Conservation (phyloP, 2,888 invertebrate species). For the Morinoia aosen region DNA sequence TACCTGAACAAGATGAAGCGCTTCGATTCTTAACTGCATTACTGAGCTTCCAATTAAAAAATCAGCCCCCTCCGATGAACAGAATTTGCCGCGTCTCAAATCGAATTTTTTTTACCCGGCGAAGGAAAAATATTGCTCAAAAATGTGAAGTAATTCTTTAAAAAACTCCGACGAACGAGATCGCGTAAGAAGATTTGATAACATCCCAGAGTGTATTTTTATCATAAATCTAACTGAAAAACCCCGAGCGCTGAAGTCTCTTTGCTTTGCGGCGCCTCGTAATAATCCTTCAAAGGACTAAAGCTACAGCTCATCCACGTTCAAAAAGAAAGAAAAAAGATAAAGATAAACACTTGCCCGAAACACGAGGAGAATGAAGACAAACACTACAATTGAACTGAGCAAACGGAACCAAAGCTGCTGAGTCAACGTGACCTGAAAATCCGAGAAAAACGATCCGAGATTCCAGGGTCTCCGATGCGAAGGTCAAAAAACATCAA, state of each 20-base stretch:
- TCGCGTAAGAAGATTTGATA: neutral
- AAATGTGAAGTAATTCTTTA: neutral
- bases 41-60: too few relatives aligned
- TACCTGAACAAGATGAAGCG: too few relatives aligned
- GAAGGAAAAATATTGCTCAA: neutral
- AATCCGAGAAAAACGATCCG: neutral
- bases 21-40: too few relatives aligned
- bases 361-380: constrained; percentile 9
- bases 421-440: neutral
- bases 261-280: neutral
- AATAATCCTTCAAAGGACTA: neutral
- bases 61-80: too few relatives aligned
- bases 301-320: neutral
- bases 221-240: neutral
- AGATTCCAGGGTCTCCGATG: neutral
- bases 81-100: too few relatives aligned
- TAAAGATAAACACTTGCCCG: neutral
- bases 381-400: constrained; percentile 12
- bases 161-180: neutral
- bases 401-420: constrained; percentile 9
- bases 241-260: neutral
- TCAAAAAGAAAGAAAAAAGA: neutral
- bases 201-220: neutral
- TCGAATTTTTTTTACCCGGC: neutral
- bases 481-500: neutral